Conservation (phyloP, 2,888 invertebrate species). For the Agrotis exclamationis region DNA sequence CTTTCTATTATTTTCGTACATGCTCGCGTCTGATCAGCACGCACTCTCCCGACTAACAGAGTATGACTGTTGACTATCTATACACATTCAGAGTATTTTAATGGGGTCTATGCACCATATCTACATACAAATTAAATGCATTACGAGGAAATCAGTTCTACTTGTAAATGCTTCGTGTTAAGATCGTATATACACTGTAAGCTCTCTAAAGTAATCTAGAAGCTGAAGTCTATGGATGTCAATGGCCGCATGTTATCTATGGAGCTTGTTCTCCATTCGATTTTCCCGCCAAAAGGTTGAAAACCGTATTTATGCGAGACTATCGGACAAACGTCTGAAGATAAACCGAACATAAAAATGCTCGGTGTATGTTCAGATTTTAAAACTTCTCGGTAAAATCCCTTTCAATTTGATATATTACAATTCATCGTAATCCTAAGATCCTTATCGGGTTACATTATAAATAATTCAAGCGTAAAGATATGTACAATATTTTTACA, state of each 20-base stretch:
- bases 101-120: slow-evolving; percentile 83
- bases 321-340: slow-evolving; percentile 37
- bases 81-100: slow-evolving; percentile 72
- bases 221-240: slow-evolving; percentile 82
- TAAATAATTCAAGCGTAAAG: slow-evolving; percentile 91
- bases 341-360: slow-evolving; percentile 21
- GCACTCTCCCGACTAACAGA: slow-evolving; percentile 64
- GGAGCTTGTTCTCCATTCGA: slow-evolving; percentile 54
- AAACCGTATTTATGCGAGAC: slow-evolving; percentile 44
- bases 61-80: slow-evolving; percentile 68
- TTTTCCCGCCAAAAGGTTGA: slow-evolving; percentile 56
- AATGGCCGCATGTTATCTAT: slow-evolving; percentile 66
- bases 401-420: slow-evolving; percentile 72
- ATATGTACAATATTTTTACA: slow-evolving; percentile 91
- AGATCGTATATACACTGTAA: slow-evolving; percentile 75
- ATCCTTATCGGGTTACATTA: slow-evolving; percentile 84
- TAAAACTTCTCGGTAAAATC: slow-evolving; percentile 45
- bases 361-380: slow-evolving; percentile 30
- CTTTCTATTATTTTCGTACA: slow-evolving; percentile 86
- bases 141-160: slow-evolving; percentile 84
- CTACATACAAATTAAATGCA: slow-evolving; percentile 87
- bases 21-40: slow-evolving; percentile 70
- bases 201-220: slow-evolving; percentile 85
- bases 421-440: slow-evolving; percentile 78
- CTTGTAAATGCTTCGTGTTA: slow-evolving; percentile 81